Conservation (phyloP, 37 sponge, comb jelly and placozoan genomes). For the Amphimedon queenslandica region DNA sequence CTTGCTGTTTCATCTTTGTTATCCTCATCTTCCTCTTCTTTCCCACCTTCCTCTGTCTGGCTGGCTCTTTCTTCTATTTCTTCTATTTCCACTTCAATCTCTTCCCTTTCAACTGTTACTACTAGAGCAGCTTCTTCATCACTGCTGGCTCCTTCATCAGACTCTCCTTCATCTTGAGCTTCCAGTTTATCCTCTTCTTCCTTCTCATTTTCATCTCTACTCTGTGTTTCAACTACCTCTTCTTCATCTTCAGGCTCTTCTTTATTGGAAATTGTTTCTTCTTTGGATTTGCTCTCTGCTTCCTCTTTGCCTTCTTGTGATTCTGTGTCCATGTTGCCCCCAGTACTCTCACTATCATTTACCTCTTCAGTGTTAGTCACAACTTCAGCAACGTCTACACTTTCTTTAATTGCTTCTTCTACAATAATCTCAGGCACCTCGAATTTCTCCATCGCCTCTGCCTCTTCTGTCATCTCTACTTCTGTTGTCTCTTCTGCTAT, state of each 20-base stretch:
- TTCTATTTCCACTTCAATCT: background rate
- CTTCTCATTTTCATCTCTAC: background rate
- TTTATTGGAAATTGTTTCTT: slow-evolving; percentile 4
- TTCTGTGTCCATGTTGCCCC: too few species aligned
- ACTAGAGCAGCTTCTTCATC: background rate
- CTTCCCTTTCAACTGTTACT: background rate
- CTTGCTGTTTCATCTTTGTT: too few species aligned
- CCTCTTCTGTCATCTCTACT: too few species aligned
- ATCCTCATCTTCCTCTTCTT: background rate
- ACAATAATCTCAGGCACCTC: too few species aligned
- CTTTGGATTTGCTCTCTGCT: too few species aligned
- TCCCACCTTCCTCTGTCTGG: background rate
- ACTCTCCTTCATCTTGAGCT: background rate
- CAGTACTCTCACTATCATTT: too few species aligned
- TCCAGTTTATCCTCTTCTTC: background rate
- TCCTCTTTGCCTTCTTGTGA: too few species aligned
- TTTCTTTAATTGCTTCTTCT: too few species aligned
- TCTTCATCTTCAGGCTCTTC: background rate
- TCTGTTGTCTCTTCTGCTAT: too few species aligned
- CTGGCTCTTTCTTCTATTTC: slow-evolving; percentile 3
- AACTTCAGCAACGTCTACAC: too few species aligned
- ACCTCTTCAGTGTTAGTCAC: too few species aligned
- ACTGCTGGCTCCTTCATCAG: background rate
- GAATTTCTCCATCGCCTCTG: too few species aligned
- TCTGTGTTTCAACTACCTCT: background rate